A percentile compares a stretch with the other conserved stretches of the same genome.
phyloP scores from a whole-genome alignment of 2,888 invertebrate genomes.

The Ligdia adustata region DNA sequence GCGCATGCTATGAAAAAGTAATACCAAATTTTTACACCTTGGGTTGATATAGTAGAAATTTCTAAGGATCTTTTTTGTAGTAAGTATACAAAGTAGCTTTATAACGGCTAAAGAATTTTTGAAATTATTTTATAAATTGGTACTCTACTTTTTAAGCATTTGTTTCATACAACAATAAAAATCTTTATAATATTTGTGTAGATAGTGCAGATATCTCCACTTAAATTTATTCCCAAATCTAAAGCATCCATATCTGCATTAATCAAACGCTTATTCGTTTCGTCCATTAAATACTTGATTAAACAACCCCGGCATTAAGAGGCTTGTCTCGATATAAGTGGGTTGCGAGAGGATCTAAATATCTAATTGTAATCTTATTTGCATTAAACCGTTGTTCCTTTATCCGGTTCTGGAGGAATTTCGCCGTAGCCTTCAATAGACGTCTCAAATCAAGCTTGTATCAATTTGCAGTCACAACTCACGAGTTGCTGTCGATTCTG shows the following conservation, averaged over 20 bases:
- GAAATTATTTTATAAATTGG: too few relatives aligned
- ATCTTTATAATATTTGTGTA: too few relatives aligned
- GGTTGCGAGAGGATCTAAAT: slow-evolving; percentile 58
- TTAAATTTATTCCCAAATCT: not conserved
- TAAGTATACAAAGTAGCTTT: too few relatives aligned
- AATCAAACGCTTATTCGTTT: slow-evolving; percentile 30
- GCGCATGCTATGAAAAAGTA: too few relatives aligned
- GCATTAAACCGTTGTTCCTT: slow-evolving; percentile 60
- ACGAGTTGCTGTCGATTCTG: slow-evolving; percentile 4
- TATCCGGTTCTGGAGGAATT: slow-evolving; percentile 44
- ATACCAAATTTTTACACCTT: too few relatives aligned
- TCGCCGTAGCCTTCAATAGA: slow-evolving; percentile 42
- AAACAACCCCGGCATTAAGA: slow-evolving; percentile 53
- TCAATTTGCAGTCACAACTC: slow-evolving; percentile 34
- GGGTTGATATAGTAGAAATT: too few relatives aligned
- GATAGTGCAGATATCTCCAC: too few relatives aligned
- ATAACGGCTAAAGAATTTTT: too few relatives aligned
- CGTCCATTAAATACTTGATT: slow-evolving; percentile 49
- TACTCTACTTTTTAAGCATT: too few relatives aligned
- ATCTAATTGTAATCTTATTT: slow-evolving; percentile 67
- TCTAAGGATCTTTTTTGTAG: too few relatives aligned
- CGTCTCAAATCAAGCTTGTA: slow-evolving; percentile 42
- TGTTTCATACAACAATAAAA: too few relatives aligned
- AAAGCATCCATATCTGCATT: slow-evolving; percentile 20
- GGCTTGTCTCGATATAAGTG: slow-evolving; percentile 55